phyloP scores from a whole-genome alignment of 1,140 invertebrate genomes.

The Heliothis subflexa region DNA sequence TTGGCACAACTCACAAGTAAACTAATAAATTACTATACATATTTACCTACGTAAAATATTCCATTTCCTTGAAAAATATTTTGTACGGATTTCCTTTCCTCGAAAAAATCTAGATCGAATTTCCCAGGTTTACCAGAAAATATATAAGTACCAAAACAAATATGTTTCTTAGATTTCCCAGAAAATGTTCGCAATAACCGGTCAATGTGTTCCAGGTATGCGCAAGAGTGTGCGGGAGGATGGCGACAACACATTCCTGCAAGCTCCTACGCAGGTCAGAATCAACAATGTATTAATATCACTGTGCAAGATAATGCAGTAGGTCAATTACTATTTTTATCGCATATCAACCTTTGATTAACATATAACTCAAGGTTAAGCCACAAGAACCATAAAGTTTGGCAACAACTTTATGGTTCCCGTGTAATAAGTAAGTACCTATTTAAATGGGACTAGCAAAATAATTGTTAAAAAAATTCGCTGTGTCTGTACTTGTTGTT shows the following conservation, averaged over 20 bases:
- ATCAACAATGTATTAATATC: constrained; percentile 6
- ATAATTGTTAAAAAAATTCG: no score
- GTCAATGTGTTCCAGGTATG: constrained; percentile 57
- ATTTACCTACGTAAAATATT: neutral
- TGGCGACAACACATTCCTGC: constrained; percentile 69
- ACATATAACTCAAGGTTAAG: no score
- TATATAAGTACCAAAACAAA: neutral
- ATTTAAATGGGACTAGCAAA: no score
- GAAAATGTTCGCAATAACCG: constrained; percentile 22
- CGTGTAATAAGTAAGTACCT: no score
- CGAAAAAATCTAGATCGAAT: neutral
- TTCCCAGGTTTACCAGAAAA: constrained; percentile 23
- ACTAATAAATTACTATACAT: neutral
- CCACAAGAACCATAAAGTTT: no score
- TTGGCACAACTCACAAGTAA: neutral
- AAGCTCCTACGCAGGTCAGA: constrained; percentile 73
- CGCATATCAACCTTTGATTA: no score
- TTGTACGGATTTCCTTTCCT: neutral
- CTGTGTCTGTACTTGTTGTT: no score
- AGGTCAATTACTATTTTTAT: neutral
- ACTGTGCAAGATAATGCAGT: neutral
- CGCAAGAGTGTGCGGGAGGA: constrained; percentile 72
- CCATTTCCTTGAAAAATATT: neutral
- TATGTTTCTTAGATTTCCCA: constrained; percentile 10
- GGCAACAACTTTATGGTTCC: no score